Evolutionary conservation across 2,113 vertebrate species (phyloP).

Genomic region (Monopterus albus): DNA sequence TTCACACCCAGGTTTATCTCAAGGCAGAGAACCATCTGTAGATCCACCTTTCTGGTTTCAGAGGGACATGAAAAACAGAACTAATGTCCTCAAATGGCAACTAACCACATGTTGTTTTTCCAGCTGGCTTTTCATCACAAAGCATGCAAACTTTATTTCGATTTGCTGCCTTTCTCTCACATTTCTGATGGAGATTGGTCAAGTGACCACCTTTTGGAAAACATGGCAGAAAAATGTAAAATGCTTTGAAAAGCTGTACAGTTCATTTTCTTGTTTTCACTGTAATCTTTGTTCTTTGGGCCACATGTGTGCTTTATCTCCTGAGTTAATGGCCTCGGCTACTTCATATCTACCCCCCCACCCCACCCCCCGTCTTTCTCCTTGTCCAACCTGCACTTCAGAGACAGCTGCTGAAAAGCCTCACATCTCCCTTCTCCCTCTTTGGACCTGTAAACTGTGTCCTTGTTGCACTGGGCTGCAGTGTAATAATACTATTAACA

Average conservation of each 20-base stretch:
- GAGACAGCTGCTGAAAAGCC: conserved; percentile 54
- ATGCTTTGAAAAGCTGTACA: conserved; percentile 23
- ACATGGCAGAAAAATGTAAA: conserved; percentile 25
- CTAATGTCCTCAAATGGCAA: conserved; percentile 63
- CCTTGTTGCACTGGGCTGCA: conserved; percentile 53
- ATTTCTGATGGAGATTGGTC: background rate
- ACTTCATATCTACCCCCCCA: conserved; percentile 43
- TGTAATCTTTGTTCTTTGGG: conserved; percentile 47
- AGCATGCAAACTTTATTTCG: conserved; percentile 11
- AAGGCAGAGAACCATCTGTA: conserved; percentile 29
- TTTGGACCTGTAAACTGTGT: conserved; percentile 79
- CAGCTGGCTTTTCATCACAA: conserved; percentile 36
- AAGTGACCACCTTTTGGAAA: conserved; percentile 1
- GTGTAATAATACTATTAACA: conserved; percentile 42
- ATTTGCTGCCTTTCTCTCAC: conserved; percentile 35
- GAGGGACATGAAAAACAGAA: conserved; percentile 38
- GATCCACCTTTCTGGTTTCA: conserved; percentile 9
- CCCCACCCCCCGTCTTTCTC: conserved; percentile 7
- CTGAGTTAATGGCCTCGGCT: conserved; percentile 70
- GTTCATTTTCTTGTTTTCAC: conserved; percentile 41
- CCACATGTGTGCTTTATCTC: conserved; percentile 72
- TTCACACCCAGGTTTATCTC: conserved; percentile 1
- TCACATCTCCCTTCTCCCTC: conserved; percentile 16
- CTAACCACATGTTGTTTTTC: conserved; percentile 38
- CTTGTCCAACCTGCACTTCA: conserved; percentile 54